A percentile compares a stretch with the other conserved stretches of the same genome.
Conservation (phyloP, 2,888 invertebrate species). For the Lysandra coridon region DNA sequence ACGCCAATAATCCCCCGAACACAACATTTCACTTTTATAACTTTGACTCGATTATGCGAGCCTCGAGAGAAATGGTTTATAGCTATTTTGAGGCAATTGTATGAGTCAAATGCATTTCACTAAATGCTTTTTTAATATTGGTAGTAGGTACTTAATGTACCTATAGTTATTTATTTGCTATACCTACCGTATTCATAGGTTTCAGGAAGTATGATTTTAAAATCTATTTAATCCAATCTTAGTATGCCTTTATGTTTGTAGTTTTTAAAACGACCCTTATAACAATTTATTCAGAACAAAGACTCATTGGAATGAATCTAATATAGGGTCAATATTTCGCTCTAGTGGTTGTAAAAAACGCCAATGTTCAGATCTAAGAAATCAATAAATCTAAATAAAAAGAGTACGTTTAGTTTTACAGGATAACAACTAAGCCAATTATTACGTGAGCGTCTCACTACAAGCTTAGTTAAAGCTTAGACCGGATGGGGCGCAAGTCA, state of each 20-base stretch:
- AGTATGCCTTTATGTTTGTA: not conserved
- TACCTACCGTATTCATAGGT: not conserved
- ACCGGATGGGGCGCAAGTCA: slow-evolving; percentile 38
- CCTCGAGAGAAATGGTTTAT: not conserved
- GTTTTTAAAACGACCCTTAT: not conserved
- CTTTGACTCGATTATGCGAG: slow-evolving; percentile 9
- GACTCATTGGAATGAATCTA: not conserved
- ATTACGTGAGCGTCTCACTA: slow-evolving; percentile 44
- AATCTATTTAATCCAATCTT: not conserved
- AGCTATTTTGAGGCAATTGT: not conserved
- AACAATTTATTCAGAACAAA: not conserved
- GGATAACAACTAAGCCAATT: slow-evolving; percentile 44
- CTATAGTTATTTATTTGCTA: not conserved
- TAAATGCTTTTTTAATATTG: not conserved
- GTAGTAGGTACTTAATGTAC: not conserved
- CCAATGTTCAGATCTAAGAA: not conserved
- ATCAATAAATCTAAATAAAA: slow-evolving; percentile 33
- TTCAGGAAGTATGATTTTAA: not conserved
- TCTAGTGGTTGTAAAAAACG: not conserved
- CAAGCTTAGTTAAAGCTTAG: slow-evolving; percentile 41
- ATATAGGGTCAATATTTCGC: not conserved
- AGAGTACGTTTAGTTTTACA: slow-evolving; percentile 40
- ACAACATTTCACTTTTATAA: slow-evolving; percentile 25
- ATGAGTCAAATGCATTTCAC: not conserved
- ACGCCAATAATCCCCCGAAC: slow-evolving; percentile 25